Base-by-base conservation (phyloP, 2,797 vertebrate species). In the Sphaeramia orbicularis region DNA sequence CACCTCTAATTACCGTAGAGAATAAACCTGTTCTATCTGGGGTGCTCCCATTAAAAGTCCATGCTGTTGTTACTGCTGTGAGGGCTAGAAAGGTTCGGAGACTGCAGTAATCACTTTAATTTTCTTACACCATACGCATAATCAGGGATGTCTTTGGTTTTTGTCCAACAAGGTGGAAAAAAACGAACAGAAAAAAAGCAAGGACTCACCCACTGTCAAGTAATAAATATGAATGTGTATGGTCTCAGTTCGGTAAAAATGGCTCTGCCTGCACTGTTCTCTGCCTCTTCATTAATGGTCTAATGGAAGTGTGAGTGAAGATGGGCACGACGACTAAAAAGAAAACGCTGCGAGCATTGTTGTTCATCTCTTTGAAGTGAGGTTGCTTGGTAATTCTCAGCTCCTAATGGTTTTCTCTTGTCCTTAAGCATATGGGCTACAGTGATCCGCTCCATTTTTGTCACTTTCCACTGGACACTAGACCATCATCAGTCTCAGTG, bases 1-100 rank as follows among this genome's bases (percentile, higher is more conserved):
- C 78, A 63, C 76, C 77, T 87, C 62, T 90, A 91, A 91, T 91
- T 90, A 86, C 74, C 48, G 47, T 60, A 10, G 48, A 74, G 78
- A 75, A 73, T 62, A 76, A 89, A 84, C 72, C 76, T 74, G 74
- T 58, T 80, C 71, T 74, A 52, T 85, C 68, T 52, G 41, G n/a
- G 13, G 48, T 10, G 66, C 44, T 71, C 55, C 71, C 67, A 84
- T 82, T 75, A 78, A 82, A 85, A 70, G 80, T 65, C 72, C 13
- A 2, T 24, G 54, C 40, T 66, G 72, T 21, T 73, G 52, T 48
- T 56, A 48, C 48, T 40, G 50, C 74, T 76, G 70, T 27, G 44
- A 63, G 69, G 64, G 59, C 27, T 12, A 64, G 15, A 77, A 57
- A 84, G 72, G 67, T 72, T 83, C 78, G 66, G 55, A 64, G 71